phyloP scores from a whole-genome alignment of 2,113 vertebrate genomes.

The Indicator maculatus region DNA sequence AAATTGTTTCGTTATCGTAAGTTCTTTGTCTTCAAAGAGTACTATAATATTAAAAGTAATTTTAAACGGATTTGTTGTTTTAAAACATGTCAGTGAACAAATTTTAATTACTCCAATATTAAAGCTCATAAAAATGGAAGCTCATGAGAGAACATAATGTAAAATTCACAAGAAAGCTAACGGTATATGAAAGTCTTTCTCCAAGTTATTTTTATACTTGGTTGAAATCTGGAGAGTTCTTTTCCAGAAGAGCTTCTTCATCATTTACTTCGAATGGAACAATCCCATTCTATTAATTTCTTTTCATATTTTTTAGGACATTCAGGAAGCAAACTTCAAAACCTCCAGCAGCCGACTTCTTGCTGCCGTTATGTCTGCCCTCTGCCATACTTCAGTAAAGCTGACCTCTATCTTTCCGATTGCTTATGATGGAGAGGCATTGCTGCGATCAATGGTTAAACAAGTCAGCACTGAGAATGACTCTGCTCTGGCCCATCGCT shows the following conservation, averaged over 20 bases:
- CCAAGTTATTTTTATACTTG: neutral
- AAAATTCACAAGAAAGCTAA: neutral
- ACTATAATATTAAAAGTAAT: neutral
- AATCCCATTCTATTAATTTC: accelerated
- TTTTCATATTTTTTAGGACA: slow-evolving; percentile 80
- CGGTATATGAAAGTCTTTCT: neutral
- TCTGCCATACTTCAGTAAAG: slow-evolving; percentile 96
- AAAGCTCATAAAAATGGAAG: neutral
- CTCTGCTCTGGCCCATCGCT: slow-evolving; percentile 93
- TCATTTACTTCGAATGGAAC: neutral
- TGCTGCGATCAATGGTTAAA: slow-evolving; percentile 92
- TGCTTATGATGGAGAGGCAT: slow-evolving; percentile 94
- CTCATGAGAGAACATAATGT: neutral
- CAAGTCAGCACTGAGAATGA: slow-evolving; percentile 99
- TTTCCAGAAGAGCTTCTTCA: neutral
- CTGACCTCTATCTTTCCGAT: slow-evolving; percentile 97
- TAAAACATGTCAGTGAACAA: neutral
- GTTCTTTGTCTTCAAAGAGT: neutral
- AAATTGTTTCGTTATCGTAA: neutral
- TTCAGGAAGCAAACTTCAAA: slow-evolving; percentile 97
- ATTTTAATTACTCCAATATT: neutral
- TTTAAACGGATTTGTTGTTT: neutral
- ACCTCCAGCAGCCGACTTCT: slow-evolving; percentile 95
- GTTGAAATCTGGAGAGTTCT: neutral
- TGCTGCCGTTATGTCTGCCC: slow-evolving; percentile 97